Percentiles rank a stretch among this genome's conserved stretches.
Evolutionary conservation across 2,888 invertebrate genomes (phyloP).

Genomic region (Campoletis raptor): DNA sequence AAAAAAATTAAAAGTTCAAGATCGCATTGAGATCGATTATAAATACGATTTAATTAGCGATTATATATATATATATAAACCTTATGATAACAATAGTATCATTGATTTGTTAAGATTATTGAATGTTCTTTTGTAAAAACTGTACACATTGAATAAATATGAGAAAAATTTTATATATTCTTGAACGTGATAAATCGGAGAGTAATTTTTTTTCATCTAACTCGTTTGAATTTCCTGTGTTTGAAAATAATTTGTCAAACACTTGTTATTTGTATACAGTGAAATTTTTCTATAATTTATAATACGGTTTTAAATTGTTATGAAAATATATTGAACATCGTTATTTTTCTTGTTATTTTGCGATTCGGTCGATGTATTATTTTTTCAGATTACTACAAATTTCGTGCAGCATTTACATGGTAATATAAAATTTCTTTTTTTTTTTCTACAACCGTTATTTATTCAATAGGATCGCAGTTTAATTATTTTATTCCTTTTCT

Average conservation of each 20-base stretch:
- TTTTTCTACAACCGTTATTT: neutral
- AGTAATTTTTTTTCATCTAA: neutral
- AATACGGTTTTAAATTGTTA: neutral
- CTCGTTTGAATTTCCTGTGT: neutral
- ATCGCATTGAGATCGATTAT: conserved; percentile 73
- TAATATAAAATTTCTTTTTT: neutral
- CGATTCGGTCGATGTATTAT: neutral
- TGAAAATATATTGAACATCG: conserved; percentile 3
- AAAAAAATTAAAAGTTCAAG: conserved; percentile 30
- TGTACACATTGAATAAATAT: conserved; percentile 80
- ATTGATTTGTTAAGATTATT: conserved; percentile 79
- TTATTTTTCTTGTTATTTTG: neutral
- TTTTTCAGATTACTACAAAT: neutral
- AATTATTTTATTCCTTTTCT: neutral
- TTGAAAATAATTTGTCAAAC: neutral
- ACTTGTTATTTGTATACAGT: neutral
- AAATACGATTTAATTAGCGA: conserved; percentile 74
- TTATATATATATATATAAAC: conserved; percentile 69
- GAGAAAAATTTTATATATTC: conserved; percentile 81
- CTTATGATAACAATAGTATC: conserved; percentile 74
- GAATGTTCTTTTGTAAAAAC: conserved; percentile 80
- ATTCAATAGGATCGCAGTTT: neutral
- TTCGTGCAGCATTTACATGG: neutral
- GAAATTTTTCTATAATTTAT: neutral
- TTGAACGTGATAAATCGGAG: conserved; percentile 71